A percentile compares a stretch with the other conserved stretches of the same genome.
phyloP scores from a whole-genome alignment of 2,888 invertebrate genomes.

The Andrena trimmerana region DNA sequence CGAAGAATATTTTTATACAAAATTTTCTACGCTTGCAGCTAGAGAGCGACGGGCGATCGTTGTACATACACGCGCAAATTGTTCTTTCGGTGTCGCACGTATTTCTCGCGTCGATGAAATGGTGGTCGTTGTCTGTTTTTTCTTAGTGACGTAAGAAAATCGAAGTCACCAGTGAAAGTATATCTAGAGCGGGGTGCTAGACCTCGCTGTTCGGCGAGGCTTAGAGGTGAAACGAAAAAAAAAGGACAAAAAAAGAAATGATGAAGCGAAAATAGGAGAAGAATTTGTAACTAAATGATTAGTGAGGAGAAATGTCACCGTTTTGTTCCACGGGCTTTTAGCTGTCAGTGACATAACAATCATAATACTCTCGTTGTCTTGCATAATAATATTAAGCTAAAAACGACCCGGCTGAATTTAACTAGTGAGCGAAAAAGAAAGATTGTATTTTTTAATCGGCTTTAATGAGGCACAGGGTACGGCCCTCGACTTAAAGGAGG shows the following conservation, averaged over 20 bases:
- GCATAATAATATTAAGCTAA: conserved; percentile 69
- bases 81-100: conserved; percentile 67
- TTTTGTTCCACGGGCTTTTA: conserved; percentile 81
- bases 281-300: conserved; percentile 48
- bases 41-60: conserved; percentile 72
- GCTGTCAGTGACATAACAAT: conserved; percentile 72
- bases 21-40: conserved; percentile 82
- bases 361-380: conserved; percentile 76
- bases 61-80: conserved; percentile 78
- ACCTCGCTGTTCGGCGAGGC: conserved; percentile 54
- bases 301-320: conserved; percentile 61
- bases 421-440: conserved; percentile 58
- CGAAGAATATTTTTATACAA: conserved; percentile 84
- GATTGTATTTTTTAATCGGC: conserved; percentile 69
- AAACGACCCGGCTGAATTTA: conserved; percentile 65
- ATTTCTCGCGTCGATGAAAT: conserved; percentile 53
- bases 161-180: conserved; percentile 63
- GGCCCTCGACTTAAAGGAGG: conserved; percentile 6
- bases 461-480: conserved; percentile 45
- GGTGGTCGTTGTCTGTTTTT: conserved; percentile 68
- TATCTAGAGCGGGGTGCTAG: conserved; percentile 59
- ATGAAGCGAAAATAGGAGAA: neutral
- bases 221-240: conserved; percentile 42
- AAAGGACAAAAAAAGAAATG: neutral
- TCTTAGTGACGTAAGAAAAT: conserved; percentile 54